Base-by-base conservation (phyloP, 2,888 invertebrate genomes). In the Germaria angustata region DNA sequence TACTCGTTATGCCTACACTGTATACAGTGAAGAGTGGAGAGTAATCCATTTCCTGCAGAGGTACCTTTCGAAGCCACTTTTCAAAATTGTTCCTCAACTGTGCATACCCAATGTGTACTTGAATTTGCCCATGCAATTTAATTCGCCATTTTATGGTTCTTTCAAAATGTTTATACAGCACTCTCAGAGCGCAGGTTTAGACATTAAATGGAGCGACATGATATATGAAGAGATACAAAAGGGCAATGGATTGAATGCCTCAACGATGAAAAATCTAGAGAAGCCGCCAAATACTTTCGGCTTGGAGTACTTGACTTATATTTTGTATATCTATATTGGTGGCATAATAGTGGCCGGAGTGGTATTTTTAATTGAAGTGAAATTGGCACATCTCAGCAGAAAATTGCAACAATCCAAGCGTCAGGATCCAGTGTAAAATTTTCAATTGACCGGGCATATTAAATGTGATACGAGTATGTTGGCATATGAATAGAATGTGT, bases 41-140 rank as follows among this genome's bases (percentile, higher is more conserved):
- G 69, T 79, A 7, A 39, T 84, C 36, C 77, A 80, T 41, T 69
- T 32, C 13, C 41, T 80, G 22, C 86, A 86, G 53, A 65, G 72
- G 17, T 81, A 78, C 36, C 41, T 86, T 24, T 80, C 84, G 81
- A 85, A 86, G 11, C 86, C 85, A 6, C 73, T 82, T 9, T 86
- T 85, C 15, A 84, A 76, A 57, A 81, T 85, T n/a, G 86, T 81
- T 11, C 57, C 68, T 1, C 17, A 84, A 2, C 66, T 86, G 2
- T 86, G 86, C 44, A 71, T 89, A 63, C 65, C 89, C 69, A 86
- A 85, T 82, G 65, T 86, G 22, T 85, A 85, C 28, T 57, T 89
- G 55, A 86, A 86, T 13, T 87, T 86, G 75, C 90, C 90, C 0
- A 86, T 89, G 72, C 89, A 88, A 68, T 85, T 86, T 63, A 89